Conservation (phyloP, 2,888 invertebrate species). For the Salpingus planirostris region DNA sequence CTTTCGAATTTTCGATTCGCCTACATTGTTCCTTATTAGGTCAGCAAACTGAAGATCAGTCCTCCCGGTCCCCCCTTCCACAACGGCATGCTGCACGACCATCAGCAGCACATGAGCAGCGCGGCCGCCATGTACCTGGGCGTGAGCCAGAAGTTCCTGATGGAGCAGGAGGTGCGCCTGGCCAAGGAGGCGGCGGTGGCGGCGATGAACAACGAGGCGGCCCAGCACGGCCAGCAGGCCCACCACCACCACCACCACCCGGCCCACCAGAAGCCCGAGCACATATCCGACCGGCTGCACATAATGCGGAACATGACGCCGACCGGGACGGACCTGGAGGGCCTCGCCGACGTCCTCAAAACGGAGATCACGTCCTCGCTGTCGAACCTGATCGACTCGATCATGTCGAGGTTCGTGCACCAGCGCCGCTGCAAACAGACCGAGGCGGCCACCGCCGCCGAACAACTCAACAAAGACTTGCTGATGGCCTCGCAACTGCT, state of each 20-base stretch:
- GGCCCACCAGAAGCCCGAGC: conserved; percentile 45
- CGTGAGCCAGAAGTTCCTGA: conserved; percentile 66
- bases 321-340: conserved; percentile 74
- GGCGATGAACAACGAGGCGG: conserved; percentile 49
- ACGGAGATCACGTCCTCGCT: conserved; percentile 80
- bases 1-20: no score
- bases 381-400: conserved; percentile 77
- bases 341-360: conserved; percentile 84
- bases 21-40: no score
- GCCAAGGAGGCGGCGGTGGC: conserved; percentile 54
- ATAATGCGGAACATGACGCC: conserved; percentile 63
- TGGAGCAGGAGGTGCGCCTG: conserved; percentile 71
- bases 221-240: conserved; percentile 45
- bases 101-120: conserved; percentile 43
- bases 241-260: conserved; percentile 39
- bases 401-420: conserved; percentile 76
- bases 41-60: conserved; percentile 40
- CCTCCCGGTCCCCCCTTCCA: conserved; percentile 43
- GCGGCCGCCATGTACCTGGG: conserved; percentile 64
- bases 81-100: conserved; percentile 39
- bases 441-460: conserved; percentile 72
- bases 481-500: conserved; percentile 72
- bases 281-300: conserved; percentile 68
- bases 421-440: conserved; percentile 71
- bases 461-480: conserved; percentile 78